Evolutionary conservation across 2,113 vertebrate genomes (phyloP).

Genomic region (Tricholaema leucomelas): DNA sequence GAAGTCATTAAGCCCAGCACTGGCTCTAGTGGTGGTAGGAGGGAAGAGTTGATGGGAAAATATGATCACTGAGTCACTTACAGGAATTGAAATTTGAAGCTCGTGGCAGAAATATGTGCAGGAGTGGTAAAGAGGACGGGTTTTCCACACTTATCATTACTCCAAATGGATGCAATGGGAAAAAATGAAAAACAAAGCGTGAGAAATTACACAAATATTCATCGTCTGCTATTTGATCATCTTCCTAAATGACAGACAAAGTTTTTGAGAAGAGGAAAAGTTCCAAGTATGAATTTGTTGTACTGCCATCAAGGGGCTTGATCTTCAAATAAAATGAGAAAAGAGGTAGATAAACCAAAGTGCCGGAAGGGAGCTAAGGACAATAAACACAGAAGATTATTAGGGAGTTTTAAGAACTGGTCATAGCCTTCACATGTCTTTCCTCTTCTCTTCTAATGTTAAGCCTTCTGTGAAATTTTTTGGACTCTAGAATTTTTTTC

Average conservation of each 20-base stretch:
- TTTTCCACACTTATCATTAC: background rate
- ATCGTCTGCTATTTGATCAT: background rate
- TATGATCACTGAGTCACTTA: background rate
- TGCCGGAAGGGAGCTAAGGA: background rate
- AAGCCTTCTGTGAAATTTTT: background rate
- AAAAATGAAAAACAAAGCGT: background rate
- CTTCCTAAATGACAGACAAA: background rate
- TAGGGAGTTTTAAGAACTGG: background rate
- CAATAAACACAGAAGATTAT: background rate
- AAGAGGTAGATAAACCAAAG: background rate
- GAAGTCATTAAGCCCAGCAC: background rate
- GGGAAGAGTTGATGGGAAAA: background rate
- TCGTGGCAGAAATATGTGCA: background rate
- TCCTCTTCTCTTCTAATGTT: background rate
- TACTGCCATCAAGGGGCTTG: background rate
- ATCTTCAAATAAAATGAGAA: background rate
- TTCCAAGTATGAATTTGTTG: background rate
- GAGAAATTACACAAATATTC: background rate
- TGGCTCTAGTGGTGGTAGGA: background rate
- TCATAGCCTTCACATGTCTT: background rate
- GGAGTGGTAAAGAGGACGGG: background rate
- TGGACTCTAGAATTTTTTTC: background rate
- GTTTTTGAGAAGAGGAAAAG: background rate
- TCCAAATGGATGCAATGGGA: background rate
- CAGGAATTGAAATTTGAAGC: conserved; percentile 32